Evolutionary conservation across 2,888 invertebrate genomes (phyloP).

Genomic region (Aphidoletes aphidimyza): DNA sequence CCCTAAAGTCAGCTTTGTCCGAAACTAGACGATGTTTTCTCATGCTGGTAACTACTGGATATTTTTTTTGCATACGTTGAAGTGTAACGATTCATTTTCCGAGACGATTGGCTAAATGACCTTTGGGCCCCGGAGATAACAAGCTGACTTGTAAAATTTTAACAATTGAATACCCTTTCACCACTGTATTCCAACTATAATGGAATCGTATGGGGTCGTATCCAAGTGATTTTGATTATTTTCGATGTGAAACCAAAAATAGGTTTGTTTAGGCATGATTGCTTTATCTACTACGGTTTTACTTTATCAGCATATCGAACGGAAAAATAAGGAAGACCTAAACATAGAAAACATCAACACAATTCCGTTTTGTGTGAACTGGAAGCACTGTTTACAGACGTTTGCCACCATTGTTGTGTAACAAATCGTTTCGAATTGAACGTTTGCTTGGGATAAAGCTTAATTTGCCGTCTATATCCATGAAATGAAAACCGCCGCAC

Average conservation of each 20-base stretch:
- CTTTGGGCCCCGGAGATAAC: background rate
- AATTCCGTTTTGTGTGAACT: no score
- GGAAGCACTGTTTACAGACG: background rate
- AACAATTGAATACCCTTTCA: background rate
- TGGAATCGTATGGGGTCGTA: background rate
- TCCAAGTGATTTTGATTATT: background rate
- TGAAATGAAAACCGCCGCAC: background rate
- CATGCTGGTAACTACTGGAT: background rate
- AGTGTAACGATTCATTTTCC: background rate
- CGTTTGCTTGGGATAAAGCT: background rate
- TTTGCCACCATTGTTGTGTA: background rate
- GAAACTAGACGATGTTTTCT: background rate
- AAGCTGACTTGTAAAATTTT: background rate
- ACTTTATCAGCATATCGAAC: no score
- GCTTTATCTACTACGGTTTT: no score
- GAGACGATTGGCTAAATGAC: background rate
- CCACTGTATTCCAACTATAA: no score
- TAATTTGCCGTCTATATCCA: background rate
- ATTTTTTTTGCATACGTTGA: background rate
- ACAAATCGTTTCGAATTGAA: background rate
- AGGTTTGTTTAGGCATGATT: background rate
- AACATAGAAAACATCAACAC: background rate
- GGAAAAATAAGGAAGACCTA: background rate
- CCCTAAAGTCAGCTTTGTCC: background rate
- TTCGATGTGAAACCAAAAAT: background rate